Base-by-base conservation (phyloP, 2,113 vertebrate species). In the Strigops habroptila region DNA sequence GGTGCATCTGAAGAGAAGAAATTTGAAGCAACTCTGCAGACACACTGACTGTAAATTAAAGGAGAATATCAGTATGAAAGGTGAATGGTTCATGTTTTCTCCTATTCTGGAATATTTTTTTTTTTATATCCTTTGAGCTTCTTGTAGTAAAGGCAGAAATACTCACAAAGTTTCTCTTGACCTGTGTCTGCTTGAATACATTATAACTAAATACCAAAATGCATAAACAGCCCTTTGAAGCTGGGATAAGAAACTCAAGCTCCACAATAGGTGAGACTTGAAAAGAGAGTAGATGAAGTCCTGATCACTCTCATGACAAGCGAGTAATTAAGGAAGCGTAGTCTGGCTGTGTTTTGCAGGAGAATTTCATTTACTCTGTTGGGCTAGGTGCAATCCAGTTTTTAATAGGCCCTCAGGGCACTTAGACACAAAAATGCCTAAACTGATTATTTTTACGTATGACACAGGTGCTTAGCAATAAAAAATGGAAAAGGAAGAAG, bases 1-100 rank as follows among this genome's bases (percentile, higher is more conserved):
- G 62, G 41, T 88, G 44, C 49, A 70, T 74, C 46, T 78, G 68
- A 77, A 86, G 30, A 70, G 53, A 92, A 75, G n/a, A 92, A 92
- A 88, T 77, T 76, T 67, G 48, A 67, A 74, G 64, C 19, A 88
- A 35, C 19, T 93, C 60, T 84, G 65, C 64, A 93, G 79, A 33
- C 39, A 93, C 18, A 73, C 63, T 49, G 59, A 27, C 23, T 78
- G 68, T 91, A 88, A 95, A 88, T 91, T 71, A 82, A 80, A 90
- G 2, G 10, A 86, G 49, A 86, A 69, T 37, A 37, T 62, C 57
- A 68, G 70, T 52, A 77, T 79, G 80, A 85, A 94, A 90, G 92
- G 73, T 92, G 91, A 92, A 81, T 57, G 35, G 76, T 92, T 96
- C 82, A 57, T 82, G 51, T 90, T 88, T 94, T 85, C 57, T 79